These are phyloP conservation scores for Vanessa cardui DNA, from an alignment of 2,888 invertebrate genomes.

Conservation along the genomic window DNA sequence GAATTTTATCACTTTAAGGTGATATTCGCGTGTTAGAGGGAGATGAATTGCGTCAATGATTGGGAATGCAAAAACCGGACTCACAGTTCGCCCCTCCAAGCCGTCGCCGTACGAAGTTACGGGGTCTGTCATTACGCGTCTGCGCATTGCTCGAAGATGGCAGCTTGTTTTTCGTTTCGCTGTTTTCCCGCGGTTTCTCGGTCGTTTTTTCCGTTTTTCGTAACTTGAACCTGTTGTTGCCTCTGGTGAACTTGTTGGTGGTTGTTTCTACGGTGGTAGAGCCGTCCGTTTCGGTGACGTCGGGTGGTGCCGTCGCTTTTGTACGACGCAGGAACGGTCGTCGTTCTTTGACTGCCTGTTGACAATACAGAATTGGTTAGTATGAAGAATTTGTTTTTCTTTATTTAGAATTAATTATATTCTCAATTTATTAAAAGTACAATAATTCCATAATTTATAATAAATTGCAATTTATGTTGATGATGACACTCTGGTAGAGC, in stretches of 20 bases:
- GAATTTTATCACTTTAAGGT: slow-evolving; percentile 29
- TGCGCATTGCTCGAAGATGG: slow-evolving; percentile 61
- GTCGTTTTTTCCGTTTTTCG: slow-evolving; percentile 49
- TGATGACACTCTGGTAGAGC: no score
- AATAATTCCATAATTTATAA: no score
- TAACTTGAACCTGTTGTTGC: slow-evolving; percentile 55
- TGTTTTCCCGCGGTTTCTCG: slow-evolving; percentile 53
- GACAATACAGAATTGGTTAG: slow-evolving; percentile 52
- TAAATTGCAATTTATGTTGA: no score
- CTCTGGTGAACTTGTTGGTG: slow-evolving; percentile 60
- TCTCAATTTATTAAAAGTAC: neutral
- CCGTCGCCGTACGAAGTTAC: slow-evolving; percentile 67
- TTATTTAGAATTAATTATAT: neutral
- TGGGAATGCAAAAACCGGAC: slow-evolving; percentile 58
- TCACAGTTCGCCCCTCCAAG: slow-evolving; percentile 72
- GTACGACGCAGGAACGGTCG: slow-evolving; percentile 70
- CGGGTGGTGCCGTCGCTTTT: slow-evolving; percentile 66
- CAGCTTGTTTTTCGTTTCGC: slow-evolving; percentile 58
- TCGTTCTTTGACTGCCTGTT: slow-evolving; percentile 62
- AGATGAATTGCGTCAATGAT: slow-evolving; percentile 33
- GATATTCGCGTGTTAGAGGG: slow-evolving; percentile 35
- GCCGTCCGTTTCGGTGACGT: slow-evolving; percentile 54
- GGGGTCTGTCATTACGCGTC: slow-evolving; percentile 69
- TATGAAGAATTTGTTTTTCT: slow-evolving; percentile 23
- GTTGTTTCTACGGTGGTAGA: slow-evolving; percentile 53